These are phyloP conservation scores for Ornithoptera alexandrae DNA, from an alignment of 2,888 invertebrate genomes.

Conservation along the genomic window DNA sequence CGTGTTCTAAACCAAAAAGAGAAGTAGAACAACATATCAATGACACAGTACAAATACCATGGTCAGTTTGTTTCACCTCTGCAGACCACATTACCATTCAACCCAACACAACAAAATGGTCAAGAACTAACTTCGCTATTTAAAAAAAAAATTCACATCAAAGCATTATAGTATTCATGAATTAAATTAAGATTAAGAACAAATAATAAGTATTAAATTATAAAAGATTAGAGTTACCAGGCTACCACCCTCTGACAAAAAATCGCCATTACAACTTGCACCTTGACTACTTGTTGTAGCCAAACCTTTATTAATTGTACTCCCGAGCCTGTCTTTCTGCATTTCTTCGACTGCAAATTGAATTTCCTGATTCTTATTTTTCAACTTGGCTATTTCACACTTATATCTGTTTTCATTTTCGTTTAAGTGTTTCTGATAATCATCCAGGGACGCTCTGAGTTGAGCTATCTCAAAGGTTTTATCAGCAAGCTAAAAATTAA, in stretches of 20 bases:
- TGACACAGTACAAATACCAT: no score
- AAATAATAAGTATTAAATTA: neutral
- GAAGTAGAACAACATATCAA: no score
- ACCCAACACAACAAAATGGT: no score
- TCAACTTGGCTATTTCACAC: slow-evolving; percentile 80
- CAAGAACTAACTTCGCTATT: no score
- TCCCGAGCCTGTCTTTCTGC: slow-evolving; percentile 67
- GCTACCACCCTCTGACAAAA: slow-evolving; percentile 80
- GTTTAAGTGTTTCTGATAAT: slow-evolving; percentile 83
- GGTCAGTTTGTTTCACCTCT: no score
- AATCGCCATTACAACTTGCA: slow-evolving; percentile 74
- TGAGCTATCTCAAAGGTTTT: slow-evolving; percentile 86
- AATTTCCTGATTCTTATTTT: slow-evolving; percentile 78
- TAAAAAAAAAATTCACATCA: no score
- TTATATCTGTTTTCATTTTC: slow-evolving; percentile 81
- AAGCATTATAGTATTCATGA: no score
- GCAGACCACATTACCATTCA: no score
- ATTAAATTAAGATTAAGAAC: neutral
- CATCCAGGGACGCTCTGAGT: slow-evolving; percentile 82
- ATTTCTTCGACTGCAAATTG: slow-evolving; percentile 65
- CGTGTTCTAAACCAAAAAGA: no score
- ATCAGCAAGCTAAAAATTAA: slow-evolving; percentile 83
- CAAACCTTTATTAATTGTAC: slow-evolving; percentile 57
- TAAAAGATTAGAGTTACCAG: slow-evolving; percentile 62
- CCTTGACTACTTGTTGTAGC: slow-evolving; percentile 66